A percentile compares a stretch with the other conserved stretches of the same genome.
Conservation (phyloP, 2,113 vertebrate genomes). For the Passer montanus region DNA sequence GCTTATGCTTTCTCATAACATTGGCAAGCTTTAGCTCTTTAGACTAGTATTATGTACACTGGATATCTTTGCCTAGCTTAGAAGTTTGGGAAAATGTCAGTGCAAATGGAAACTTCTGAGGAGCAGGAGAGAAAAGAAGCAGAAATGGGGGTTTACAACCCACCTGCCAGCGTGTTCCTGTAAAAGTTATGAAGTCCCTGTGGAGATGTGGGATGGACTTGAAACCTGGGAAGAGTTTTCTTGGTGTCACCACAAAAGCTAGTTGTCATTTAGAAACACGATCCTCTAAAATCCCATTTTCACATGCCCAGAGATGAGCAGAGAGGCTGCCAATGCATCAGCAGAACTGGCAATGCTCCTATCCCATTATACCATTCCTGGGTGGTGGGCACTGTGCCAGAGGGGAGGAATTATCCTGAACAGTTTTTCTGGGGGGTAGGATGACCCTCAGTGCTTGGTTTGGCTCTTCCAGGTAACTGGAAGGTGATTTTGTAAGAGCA, state of each 20-base stretch:
- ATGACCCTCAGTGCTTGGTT: not conserved
- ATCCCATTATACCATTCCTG: rapidly evolving
- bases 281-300: not conserved
- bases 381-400: not conserved
- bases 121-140: not conserved
- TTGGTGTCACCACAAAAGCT: not conserved
- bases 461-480: not conserved
- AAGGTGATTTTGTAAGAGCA: not conserved
- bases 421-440: not conserved
- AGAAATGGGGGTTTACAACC: not conserved
- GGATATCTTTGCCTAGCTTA: not conserved
- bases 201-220: not conserved
- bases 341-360: not conserved
- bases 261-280: not conserved
- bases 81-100: not conserved
- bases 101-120: not conserved
- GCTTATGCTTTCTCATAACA: constrained; percentile 29
- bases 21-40: constrained; percentile 9
- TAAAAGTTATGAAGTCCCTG: not conserved
- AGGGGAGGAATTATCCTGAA: not conserved
- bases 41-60: not conserved
- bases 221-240: not conserved
- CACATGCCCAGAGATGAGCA: not conserved
- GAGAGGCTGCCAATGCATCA: not conserved
- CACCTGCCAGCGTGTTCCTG: not conserved